These are phyloP conservation scores for Priapulus caudatus DNA, from an alignment of 2,888 invertebrate species.

Conservation along the genomic window DNA sequence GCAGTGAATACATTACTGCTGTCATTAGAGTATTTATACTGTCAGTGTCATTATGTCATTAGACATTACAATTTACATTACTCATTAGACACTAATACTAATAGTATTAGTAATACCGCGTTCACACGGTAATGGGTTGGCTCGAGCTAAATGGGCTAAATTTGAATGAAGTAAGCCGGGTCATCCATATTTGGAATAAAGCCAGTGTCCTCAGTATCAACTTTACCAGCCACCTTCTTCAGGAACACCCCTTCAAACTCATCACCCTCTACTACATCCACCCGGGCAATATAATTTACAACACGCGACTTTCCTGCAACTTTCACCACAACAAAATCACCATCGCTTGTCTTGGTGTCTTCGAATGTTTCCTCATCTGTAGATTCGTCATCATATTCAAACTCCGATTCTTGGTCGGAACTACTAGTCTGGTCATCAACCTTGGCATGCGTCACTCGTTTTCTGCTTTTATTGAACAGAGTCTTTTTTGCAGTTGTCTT, in stretches of 20 bases:
- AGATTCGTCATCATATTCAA: neutral
- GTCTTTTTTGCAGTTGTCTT: no score
- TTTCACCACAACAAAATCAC: neutral
- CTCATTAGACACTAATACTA: no score
- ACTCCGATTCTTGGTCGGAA: neutral
- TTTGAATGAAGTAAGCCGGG: neutral
- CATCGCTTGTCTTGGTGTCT: neutral
- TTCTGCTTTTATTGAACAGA: no score
- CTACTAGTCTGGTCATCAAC: no score
- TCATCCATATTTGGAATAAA: constrained; percentile 1
- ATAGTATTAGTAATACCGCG: no score
- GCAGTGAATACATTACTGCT: no score
- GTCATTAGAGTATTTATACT: no score
- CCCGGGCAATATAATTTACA: constrained; percentile 1
- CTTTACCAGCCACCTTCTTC: neutral
- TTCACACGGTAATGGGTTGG: no score
- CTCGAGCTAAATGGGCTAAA: no score
- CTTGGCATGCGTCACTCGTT: no score
- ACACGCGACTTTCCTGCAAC: neutral
- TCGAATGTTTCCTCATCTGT: neutral
- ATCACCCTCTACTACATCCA: neutral
- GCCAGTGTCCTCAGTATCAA: neutral
- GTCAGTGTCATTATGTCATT: no score
- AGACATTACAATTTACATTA: no score
- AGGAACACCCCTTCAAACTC: neutral